Evolutionary conservation across 2,113 vertebrate species (phyloP).

Genomic region (Cnemophilus loriae): DNA sequence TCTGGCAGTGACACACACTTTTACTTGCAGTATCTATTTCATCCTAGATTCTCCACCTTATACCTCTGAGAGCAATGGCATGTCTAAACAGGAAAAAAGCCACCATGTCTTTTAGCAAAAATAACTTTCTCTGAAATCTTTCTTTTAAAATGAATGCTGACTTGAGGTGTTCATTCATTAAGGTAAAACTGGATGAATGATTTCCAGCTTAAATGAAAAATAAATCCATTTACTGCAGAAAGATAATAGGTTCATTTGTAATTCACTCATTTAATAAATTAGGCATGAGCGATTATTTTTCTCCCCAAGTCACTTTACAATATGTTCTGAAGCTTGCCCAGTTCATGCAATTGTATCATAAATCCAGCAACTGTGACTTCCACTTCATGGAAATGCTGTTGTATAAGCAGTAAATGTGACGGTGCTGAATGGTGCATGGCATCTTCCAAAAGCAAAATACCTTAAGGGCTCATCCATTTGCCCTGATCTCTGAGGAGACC

Average conservation of each 20-base stretch:
- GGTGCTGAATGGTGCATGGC: neutral
- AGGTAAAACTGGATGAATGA: neutral
- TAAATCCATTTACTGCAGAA: neutral
- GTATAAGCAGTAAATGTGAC: neutral
- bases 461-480: neutral
- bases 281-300: neutral
- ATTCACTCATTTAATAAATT: neutral
- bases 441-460: neutral
- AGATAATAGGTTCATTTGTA: neutral
- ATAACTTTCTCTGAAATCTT: neutral
- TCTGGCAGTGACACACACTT: neutral
- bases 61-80: neutral
- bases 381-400: neutral
- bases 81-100: neutral
- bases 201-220: neutral
- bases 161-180: neutral
- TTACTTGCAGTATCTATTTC: neutral
- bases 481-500: neutral
- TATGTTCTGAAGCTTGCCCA: neutral
- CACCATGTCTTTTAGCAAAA: neutral
- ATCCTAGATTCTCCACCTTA: neutral
- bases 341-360: neutral
- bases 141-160: neutral
- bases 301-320: neutral
- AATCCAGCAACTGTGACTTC: neutral